Evolutionary conservation across 2,888 invertebrate genomes (phyloP), one percentile per base, ranked within the genome.

Genomic region (Parascotia fuliginaria): DNA sequence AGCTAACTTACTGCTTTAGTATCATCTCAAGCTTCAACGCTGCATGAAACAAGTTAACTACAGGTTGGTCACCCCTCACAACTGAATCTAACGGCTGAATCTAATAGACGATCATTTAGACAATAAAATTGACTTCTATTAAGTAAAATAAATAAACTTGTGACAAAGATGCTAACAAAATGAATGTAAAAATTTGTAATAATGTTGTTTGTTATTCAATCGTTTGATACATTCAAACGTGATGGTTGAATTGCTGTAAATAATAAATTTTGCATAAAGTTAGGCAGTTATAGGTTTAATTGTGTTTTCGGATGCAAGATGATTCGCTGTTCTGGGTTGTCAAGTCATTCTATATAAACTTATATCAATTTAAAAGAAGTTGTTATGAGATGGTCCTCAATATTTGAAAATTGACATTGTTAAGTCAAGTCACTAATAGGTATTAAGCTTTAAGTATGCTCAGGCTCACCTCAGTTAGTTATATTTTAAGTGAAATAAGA

Each of bases 151-250:
- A n/a, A n/a, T n/a, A n/a, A n/a, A n/a, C n/a, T n/a, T n/a, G n/a
- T n/a, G n/a, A n/a, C n/a, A n/a, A n/a, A n/a, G n/a, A n/a, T n/a
- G n/a, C n/a, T n/a, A n/a, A n/a, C n/a, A n/a, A n/a, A n/a, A n/a
- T n/a, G n/a, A n/a, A n/a, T n/a, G n/a, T n/a, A 79, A 79, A 81
- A 78, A 85, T 77, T 71, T 70, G 76, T 78, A 82, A 84, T 85
- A 87, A 85, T 81, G 85, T 84, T 75, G 77, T 73, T 75, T 77
- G 66, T 70, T 62, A 73, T 73, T 68, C 70, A 73, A 69, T 64
- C 56, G 80, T 75, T 74, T 70, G 50, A 64, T 57, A 68, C 80
- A 73, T 32, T 60, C 73, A 65, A 64, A 75, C 78, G 75, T 70
- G 59, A 75, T 76, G 77, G 71, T 77, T 60, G 71, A 77, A 84